Percentiles rank a stretch among this genome's conserved stretches.
phyloP scores from a whole-genome alignment of 2,113 vertebrate genomes.

The Erinaceus europaeus region DNA sequence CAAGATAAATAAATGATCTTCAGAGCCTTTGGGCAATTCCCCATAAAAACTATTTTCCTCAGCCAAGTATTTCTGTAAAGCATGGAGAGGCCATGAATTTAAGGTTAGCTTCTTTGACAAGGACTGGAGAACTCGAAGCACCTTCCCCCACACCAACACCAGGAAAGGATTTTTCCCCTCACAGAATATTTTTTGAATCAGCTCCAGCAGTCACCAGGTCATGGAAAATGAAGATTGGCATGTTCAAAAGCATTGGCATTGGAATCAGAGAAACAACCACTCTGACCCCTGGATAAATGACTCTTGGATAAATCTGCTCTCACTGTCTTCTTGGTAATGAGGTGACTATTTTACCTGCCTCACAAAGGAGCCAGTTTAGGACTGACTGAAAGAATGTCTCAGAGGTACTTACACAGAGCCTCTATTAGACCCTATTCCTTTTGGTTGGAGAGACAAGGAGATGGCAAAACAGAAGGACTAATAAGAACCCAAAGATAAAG shows the following conservation, averaged over 20 bases:
- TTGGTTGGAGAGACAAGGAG: neutral
- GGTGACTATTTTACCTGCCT: neutral
- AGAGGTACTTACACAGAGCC: neutral
- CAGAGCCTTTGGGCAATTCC: conserved; percentile 9
- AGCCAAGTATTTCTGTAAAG: neutral
- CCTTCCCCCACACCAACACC: neutral
- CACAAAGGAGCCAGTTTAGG: neutral
- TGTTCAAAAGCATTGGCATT: neutral
- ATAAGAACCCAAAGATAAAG: neutral
- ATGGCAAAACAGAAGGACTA: neutral
- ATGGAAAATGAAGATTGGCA: neutral
- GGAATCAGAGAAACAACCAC: neutral
- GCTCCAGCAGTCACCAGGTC: neutral
- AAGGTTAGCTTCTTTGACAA: neutral
- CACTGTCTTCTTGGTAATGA: neutral
- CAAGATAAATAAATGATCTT: conserved; percentile 62
- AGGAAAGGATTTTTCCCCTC: neutral
- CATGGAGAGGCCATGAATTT: neutral
- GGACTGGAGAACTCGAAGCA: neutral
- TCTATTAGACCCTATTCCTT: neutral
- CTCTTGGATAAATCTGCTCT: neutral
- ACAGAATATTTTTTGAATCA: neutral
- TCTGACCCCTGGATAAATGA: neutral
- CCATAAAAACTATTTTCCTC: conserved; percentile 44
- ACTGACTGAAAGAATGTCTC: neutral